Evolutionary conservation across 2,888 invertebrate species (phyloP), one percentile per base, ranked within the genome.

Genomic region (Cyaniris semiargus): DNA sequence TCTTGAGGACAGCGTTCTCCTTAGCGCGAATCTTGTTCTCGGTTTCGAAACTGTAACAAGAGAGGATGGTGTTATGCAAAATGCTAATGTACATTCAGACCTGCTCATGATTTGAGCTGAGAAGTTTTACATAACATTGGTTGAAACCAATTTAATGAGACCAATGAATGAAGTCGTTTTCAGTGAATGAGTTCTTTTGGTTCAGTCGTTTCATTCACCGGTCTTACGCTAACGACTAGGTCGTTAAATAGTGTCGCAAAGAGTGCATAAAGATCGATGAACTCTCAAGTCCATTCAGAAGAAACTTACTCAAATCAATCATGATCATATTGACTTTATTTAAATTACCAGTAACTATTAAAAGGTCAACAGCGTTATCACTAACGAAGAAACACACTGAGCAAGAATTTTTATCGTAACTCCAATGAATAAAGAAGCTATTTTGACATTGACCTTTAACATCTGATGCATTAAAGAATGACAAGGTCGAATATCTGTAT

Each of bases 21-120:
- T 93, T 91, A 79, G 93, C 94, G 81, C 94, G 93, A 80, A 94
- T 94, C 83, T 94, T 94, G 88, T 94, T 94, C 85, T 94, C 94
- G 23, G 94, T 94, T 84, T 94, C 94, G 82, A 94, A 94, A 85
- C 94, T 94, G 86, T 38, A 82, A 86, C 82, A 81, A 81, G 81
- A 66, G 6, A 8, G 27, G 15, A 76, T 21, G 66, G 2, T 6
- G 34, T 60, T 56, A 38, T 44, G 21, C n/a, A 23, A 60, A 34
- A 38, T 66, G 58, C 21, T 21, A 48, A 60, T n/a, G 21, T 53
- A 44, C 44, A 8, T 6, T 7, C 34, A 44, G 44, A 38, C 4
- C 13, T 53, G 53, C 53, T 53, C 53, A 53, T 18, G 18, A 44
- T 44, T 44, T 3, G 44, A 44, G 3, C 44, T 34, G 13, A 60